Percentiles rank a stretch among this genome's conserved stretches.
phyloP scores from a whole-genome alignment of 2,797 vertebrate species.

The Molossus molossus region DNA sequence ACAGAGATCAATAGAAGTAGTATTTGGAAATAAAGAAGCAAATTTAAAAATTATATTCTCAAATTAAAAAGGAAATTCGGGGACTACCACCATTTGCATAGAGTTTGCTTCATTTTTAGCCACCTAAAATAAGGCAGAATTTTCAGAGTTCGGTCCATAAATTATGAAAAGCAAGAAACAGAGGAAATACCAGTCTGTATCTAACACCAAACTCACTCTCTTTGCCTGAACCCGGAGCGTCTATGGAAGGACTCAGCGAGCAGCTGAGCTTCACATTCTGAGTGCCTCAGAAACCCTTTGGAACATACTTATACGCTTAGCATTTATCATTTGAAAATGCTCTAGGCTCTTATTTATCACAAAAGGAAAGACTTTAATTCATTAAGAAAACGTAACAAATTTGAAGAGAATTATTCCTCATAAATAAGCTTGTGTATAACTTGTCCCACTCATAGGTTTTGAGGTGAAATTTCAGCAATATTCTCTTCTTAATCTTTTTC shows the following conservation, averaged over 20 bases:
- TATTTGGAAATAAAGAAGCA: neutral
- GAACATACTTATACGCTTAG: neutral
- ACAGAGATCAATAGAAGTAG: neutral
- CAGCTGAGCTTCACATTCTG: neutral
- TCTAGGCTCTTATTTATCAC: neutral
- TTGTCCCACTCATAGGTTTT: neutral
- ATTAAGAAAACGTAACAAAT: neutral
- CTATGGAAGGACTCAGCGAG: neutral
- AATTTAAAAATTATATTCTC: neutral
- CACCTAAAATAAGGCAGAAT: neutral
- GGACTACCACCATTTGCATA: neutral
- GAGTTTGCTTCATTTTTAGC: conserved; percentile 30
- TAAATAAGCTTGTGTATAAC: neutral
- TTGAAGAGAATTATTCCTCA: neutral
- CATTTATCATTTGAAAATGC: neutral
- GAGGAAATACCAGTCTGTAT: neutral
- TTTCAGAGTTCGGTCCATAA: conserved; percentile 4
- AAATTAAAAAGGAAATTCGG: neutral
- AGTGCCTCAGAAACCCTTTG: neutral
- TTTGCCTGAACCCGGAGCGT: neutral
- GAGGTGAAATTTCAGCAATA: neutral
- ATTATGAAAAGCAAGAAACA: neutral
- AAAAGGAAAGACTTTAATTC: neutral
- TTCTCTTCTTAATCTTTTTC: neutral
- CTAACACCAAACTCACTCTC: neutral